phyloP scores from a whole-genome alignment of 2,888 invertebrate species.

The Euclidia mi region DNA sequence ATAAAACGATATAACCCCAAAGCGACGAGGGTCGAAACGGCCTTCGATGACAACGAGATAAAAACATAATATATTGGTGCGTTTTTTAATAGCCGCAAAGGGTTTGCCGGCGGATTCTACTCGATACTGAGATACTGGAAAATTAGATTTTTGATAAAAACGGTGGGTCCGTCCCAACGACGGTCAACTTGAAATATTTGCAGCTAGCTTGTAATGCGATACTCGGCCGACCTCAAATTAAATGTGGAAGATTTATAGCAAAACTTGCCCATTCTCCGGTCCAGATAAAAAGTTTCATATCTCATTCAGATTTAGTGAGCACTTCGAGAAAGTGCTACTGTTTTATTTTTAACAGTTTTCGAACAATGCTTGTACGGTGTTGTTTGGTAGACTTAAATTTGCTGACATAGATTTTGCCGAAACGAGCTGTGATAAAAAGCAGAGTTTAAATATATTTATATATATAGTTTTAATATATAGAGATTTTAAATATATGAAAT shows the following conservation, averaged over 20 bases:
- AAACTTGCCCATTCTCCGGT: slow-evolving; percentile 17
- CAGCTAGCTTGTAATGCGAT: slow-evolving; percentile 36
- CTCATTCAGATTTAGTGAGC: slow-evolving; percentile 16
- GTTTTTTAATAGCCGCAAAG: slow-evolving; percentile 59
- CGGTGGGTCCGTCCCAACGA: slow-evolving; percentile 47
- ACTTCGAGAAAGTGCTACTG: slow-evolving; percentile 3
- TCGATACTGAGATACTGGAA: slow-evolving; percentile 58
- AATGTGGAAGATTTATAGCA: slow-evolving; percentile 52
- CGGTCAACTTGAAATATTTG: slow-evolving; percentile 46
- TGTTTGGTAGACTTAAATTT: too few relatives aligned
- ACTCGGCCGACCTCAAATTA: slow-evolving; percentile 50
- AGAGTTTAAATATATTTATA: too few relatives aligned
- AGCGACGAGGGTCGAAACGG: slow-evolving; percentile 55
- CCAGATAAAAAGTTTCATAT: slow-evolving; percentile 37
- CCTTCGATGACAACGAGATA: slow-evolving; percentile 68
- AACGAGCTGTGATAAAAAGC: too few relatives aligned
- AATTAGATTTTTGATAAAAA: slow-evolving; percentile 78
- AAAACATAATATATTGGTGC: slow-evolving; percentile 65
- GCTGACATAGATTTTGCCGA: too few relatives aligned
- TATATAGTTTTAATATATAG: too few relatives aligned
- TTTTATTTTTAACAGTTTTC: neutral
- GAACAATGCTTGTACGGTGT: too few relatives aligned
- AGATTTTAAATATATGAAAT: too few relatives aligned
- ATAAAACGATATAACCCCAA: slow-evolving; percentile 56
- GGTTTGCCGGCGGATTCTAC: slow-evolving; percentile 45